Conservation (phyloP, 2,797 vertebrate genomes). For the Lagorchestes hirsutus region DNA sequence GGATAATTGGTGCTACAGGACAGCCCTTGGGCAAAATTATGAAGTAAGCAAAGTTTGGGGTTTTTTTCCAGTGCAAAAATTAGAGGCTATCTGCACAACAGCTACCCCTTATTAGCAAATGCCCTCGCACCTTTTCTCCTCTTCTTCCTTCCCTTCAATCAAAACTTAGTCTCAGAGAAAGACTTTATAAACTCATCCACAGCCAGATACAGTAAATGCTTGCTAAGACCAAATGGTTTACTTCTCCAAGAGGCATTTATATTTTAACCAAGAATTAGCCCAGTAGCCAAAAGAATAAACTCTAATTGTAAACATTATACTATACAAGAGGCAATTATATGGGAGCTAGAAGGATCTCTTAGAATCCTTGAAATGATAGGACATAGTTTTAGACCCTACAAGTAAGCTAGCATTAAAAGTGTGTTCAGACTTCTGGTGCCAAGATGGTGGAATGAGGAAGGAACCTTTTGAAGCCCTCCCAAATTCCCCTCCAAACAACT, state of each 20-base stretch:
- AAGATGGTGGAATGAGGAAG: not conserved
- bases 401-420: not conserved
- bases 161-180: slow-evolving; percentile 59
- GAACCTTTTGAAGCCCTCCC: not conserved
- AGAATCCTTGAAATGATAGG: slow-evolving; percentile 23
- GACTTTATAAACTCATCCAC: slow-evolving; percentile 43
- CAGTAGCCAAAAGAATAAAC: slow-evolving; percentile 24
- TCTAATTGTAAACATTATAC: slow-evolving; percentile 33
- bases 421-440: not conserved
- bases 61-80: not conserved
- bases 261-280: not conserved
- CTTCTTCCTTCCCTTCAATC: not conserved
- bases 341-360: slow-evolving; percentile 37
- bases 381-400: not conserved
- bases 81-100: not conserved
- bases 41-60: slow-evolving; percentile 29
- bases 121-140: slow-evolving; percentile 12
- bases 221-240: not conserved
- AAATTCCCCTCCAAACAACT: not conserved
- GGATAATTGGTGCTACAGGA: slow-evolving; percentile 17
- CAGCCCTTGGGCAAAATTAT: slow-evolving; percentile 10
- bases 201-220: not conserved
- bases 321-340: not conserved
- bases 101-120: not conserved
- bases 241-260: not conserved